Evolutionary conservation across 2,797 vertebrate species (phyloP).

Genomic region (Podargus strigoides): DNA sequence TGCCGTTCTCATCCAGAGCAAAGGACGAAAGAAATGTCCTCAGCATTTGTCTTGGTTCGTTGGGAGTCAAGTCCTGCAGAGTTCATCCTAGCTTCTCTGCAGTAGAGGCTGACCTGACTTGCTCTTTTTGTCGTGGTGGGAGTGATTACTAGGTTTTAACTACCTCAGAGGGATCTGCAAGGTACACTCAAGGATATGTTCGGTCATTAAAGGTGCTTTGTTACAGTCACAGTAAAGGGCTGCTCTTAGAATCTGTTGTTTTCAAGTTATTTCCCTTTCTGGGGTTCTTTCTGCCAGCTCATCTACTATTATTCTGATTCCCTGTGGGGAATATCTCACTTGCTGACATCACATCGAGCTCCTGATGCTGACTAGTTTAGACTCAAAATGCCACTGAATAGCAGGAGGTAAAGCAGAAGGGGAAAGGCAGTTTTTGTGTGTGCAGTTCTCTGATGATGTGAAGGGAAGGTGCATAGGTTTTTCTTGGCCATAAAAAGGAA

Average conservation of each 20-base stretch:
- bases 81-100: background rate
- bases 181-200: background rate
- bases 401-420: background rate
- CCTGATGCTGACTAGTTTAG: background rate
- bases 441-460: background rate
- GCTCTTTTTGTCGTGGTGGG: background rate
- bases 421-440: background rate
- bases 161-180: background rate
- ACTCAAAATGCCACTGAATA: background rate
- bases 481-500: background rate
- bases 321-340: background rate
- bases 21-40: background rate
- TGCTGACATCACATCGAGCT: background rate
- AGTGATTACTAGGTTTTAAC: background rate
- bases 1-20: rapidly evolving
- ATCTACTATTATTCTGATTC: slow-evolving; percentile 6
- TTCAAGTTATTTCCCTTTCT: background rate
- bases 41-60: rapidly evolving
- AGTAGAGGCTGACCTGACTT: background rate
- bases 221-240: background rate
- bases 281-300: background rate
- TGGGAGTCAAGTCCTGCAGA: background rate
- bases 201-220: background rate
- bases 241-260: background rate
- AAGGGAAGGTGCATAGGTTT: background rate